phyloP scores from a whole-genome alignment of 2,797 vertebrate genomes.

The Fratercula arctica region DNA sequence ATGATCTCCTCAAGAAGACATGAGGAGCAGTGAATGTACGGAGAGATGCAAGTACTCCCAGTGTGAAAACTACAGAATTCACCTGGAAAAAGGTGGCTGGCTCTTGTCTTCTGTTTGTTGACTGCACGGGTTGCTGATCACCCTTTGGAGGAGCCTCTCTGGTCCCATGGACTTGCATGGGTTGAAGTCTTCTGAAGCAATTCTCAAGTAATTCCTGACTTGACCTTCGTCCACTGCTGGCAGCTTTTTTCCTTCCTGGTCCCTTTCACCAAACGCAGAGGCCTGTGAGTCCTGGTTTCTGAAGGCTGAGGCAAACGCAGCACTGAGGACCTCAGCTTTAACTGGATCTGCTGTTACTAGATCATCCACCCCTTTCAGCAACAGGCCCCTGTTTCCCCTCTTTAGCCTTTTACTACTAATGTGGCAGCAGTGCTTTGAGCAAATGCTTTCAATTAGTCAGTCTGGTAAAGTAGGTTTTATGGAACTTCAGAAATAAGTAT shows the following conservation, averaged over 20 bases:
- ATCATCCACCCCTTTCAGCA: background rate
- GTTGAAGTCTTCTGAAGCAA: background rate
- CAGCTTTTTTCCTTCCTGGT: background rate
- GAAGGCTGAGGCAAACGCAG: background rate
- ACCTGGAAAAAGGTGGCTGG: background rate
- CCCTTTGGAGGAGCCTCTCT: background rate
- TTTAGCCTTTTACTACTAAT: background rate
- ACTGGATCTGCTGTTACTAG: background rate
- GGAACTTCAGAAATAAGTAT: background rate
- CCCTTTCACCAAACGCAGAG: background rate
- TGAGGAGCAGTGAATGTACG: fast-evolving
- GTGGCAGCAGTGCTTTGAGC: background rate
- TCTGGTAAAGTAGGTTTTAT: background rate
- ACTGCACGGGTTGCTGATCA: background rate
- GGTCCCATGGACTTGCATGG: fast-evolving
- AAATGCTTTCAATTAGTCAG: background rate
- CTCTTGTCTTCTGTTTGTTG: background rate
- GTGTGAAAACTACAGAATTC: fast-evolving
- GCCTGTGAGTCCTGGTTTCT: fast-evolving
- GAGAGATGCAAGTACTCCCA: background rate
- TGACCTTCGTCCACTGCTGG: background rate
- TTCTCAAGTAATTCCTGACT: background rate
- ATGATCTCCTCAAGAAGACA: background rate
- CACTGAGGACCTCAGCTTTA: background rate
- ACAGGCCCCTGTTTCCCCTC: fast-evolving